A percentile compares a stretch with the other conserved stretches of the same genome.
phyloP scores from a whole-genome alignment of 2,797 vertebrate genomes.

The Orestias chungarensis region DNA sequence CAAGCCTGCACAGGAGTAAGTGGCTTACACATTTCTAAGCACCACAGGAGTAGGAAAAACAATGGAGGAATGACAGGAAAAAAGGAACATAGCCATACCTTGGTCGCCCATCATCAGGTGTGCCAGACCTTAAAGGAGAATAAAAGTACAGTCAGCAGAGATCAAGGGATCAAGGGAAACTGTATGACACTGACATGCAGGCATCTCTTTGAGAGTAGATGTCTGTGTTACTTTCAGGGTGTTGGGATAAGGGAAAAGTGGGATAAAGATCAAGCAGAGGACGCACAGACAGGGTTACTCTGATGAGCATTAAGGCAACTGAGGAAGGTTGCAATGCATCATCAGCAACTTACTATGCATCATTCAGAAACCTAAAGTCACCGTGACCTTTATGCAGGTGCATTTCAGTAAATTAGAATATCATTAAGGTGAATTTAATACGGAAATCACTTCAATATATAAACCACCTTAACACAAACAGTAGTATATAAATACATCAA shows the following conservation, averaged over 20 bases:
- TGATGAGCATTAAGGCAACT: constrained; percentile 88
- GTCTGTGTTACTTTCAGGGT: constrained; percentile 78
- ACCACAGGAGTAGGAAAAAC: constrained; percentile 53
- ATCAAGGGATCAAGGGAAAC: constrained; percentile 94
- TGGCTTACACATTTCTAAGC: constrained; percentile 42
- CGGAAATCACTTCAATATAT: background rate
- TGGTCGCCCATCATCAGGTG: constrained; percentile 99
- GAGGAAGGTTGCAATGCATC: constrained; percentile 84
- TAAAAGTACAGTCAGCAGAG: constrained; percentile 99
- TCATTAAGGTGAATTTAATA: background rate
- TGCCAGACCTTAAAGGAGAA: constrained; percentile 99
- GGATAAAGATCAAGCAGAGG: constrained; percentile 61
- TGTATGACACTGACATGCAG: constrained; percentile 86
- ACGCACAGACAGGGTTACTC: constrained; percentile 70
- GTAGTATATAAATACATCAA: background rate
- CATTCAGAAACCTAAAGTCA: constrained; percentile 61
- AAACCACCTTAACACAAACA: background rate
- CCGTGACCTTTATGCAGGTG: constrained; percentile 25
- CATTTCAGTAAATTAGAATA: constrained; percentile 18
- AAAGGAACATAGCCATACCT: constrained; percentile 98
- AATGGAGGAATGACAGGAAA: constrained; percentile 80
- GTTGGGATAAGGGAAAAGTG: constrained; percentile 53
- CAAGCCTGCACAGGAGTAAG: constrained; percentile 50
- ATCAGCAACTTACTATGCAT: constrained; percentile 78
- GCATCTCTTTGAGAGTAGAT: constrained; percentile 87